Percentiles rank a stretch among this genome's conserved stretches.
Conservation (phyloP, 2,797 vertebrate species). For the Cryptoprocta ferox region DNA sequence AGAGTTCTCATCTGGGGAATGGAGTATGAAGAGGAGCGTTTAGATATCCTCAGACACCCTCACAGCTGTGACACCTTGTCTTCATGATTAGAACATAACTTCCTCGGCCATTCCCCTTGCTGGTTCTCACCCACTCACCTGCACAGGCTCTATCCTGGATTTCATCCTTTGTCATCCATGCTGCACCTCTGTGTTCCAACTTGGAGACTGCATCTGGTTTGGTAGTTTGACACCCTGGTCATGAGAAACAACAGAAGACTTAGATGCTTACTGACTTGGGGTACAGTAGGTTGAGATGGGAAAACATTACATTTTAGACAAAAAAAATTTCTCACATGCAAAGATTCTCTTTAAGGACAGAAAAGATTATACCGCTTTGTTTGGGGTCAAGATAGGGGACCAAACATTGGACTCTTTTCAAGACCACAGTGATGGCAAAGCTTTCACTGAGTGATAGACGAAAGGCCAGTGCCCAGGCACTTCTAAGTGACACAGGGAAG, state of each 20-base stretch:
- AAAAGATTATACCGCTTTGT: neutral
- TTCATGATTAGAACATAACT: neutral
- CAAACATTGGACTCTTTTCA: neutral
- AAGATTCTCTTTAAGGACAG: neutral
- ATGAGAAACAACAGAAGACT: neutral
- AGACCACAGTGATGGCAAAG: neutral
- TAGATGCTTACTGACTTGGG: neutral
- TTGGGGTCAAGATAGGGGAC: neutral
- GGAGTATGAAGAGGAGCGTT: neutral
- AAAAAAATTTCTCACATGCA: neutral
- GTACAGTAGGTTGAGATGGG: neutral
- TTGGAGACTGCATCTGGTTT: neutral
- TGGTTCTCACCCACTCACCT: slow-evolving; percentile 46
- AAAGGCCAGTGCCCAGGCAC: neutral
- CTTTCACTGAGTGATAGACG: neutral
- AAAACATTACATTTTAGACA: neutral
- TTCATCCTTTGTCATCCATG: neutral
- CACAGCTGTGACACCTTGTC: neutral
- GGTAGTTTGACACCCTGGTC: slow-evolving; percentile 19
- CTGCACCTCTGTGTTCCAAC: neutral
- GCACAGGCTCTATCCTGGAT: neutral
- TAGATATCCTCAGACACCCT: neutral
- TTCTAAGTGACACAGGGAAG: neutral
- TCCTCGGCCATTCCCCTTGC: neutral
- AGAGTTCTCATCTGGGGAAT: neutral